Evolutionary conservation across 2,113 vertebrate species (phyloP), one percentile per base, ranked within the genome.

Genomic region (Madoqua kirkii): DNA sequence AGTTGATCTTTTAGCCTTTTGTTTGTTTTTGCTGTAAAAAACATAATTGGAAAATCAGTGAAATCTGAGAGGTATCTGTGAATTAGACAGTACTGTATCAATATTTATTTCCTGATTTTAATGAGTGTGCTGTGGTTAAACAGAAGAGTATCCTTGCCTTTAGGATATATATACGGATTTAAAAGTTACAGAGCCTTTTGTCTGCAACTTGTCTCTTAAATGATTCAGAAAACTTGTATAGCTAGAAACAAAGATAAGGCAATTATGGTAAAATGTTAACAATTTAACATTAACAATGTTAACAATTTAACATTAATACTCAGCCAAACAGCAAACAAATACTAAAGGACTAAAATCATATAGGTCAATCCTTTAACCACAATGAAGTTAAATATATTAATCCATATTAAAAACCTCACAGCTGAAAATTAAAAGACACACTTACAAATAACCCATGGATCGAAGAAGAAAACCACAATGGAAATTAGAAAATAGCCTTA

Each of bases 171-270:
- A 85, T 3, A 40, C 0, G 50, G 60, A 94, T 45, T 86, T 48
- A 36, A 33, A 25, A 14, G 29, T 89, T 57, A 92, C 3, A n/a
- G 14, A 86, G 16, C 19, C 83, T 76, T 86, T 83, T 67, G 12
- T 54, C n/a, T 93, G 14, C 15, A 96, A 96, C 29, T 76, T 95
- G 81, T 55, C 67, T 96, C n/a, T 79, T 55, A 92, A 96, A 92
- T 85, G 40, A 94, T 86, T 94, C 40, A 62, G 50, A 92, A 96
- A 93, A 86, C 33, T 5, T 74, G 3, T 79, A 81, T 13, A 85
- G 17, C 87, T 17, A 43, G 48, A 91, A 40, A 91, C 57, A 93
- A 54, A 76, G 54, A 74, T 62, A 94, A 94, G 25, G 62, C 5
- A 97, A 67, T n/a, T 60, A 27, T 91, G 52, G 5, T 57, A 82